These are phyloP conservation scores for Lasioglossum marginatum DNA, from an alignment of 2,888 invertebrate genomes.

Conservation along the genomic window DNA sequence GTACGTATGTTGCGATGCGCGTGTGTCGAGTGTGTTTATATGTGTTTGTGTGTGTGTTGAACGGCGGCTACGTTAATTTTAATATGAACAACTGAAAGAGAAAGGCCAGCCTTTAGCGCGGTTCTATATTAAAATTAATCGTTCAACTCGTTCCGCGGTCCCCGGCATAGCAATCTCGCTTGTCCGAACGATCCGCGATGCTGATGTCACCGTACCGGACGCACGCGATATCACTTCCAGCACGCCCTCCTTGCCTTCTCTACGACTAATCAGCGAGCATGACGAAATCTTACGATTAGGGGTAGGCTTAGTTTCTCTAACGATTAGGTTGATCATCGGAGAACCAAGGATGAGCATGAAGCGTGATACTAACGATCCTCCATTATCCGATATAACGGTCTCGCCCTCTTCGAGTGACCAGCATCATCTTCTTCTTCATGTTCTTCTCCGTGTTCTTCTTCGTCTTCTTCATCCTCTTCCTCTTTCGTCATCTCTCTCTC, in stretches of 20 bases:
- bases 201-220: neutral
- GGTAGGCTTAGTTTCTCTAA: slow-evolving; percentile 55
- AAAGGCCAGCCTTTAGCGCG: slow-evolving; percentile 77
- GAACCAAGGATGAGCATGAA: slow-evolving; percentile 55
- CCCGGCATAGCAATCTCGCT: neutral
- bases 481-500: neutral
- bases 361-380: slow-evolving; percentile 48
- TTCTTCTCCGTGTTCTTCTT: neutral
- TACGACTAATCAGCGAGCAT: slow-evolving; percentile 69
- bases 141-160: slow-evolving; percentile 28
- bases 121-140: slow-evolving; percentile 79
- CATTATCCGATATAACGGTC: slow-evolving; percentile 20
- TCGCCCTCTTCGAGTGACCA: slow-evolving; percentile 12
- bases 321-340: slow-evolving; percentile 40
- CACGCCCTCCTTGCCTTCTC: slow-evolving; percentile 16
- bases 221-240: neutral
- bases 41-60: neutral
- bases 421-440: neutral
- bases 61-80: slow-evolving; percentile 72
- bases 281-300: slow-evolving; percentile 71
- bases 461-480: neutral
- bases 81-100: slow-evolving; percentile 74
- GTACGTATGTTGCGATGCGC: slow-evolving; percentile 14
- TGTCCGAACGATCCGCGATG: neutral
- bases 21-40: neutral